Base-by-base conservation (phyloP, 1,140 invertebrate species). In the Asobara japonica region DNA sequence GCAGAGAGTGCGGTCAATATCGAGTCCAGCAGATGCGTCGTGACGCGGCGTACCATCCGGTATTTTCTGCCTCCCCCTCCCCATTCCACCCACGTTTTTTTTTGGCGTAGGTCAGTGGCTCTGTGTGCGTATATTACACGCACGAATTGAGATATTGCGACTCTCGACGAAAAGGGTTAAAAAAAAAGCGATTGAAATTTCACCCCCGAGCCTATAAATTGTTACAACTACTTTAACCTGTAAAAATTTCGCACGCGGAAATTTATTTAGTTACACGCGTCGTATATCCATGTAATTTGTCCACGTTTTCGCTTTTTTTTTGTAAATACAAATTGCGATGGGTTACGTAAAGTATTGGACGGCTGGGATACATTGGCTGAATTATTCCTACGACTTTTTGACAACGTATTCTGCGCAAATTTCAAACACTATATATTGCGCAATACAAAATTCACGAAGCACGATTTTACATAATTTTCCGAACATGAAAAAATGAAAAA, bases 21-120 rank as follows among this genome's bases (percentile, higher is more conserved):
- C 38, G 38, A 65, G 38, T 31, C 31, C 61, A 65, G 33, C 69
- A 71, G 36, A 27, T 65, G 62, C 41, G n/a, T 62, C 60, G 27
- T 70, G 60, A 45, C 60, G 45, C 45, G 8, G 56, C n/a, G 22
- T 66, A 48, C 36, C 38, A 29, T 48, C 25, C 69, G 22, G 25
- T n/a, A 65, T 31, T 62, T 30, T 30, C 41, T 45, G 38, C 48
- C 62, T 33, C 31, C 45, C 27, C 45, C 30, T 20, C 62, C 22
- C 11, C 0, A 25, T 27, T 38, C 18, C 16, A 18, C 1, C 20
- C 27, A 7, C 27, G 7, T 2, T 22, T 22, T 60, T 71, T 71
- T 71, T 71, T 71, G 38, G 11, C 36, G 51, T 65, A 71, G 69
- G 69, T 71, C 69, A 71, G 69, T 71, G 27, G 6, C n/a, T 48